These are phyloP conservation scores for Acrobasis repandana DNA, from an alignment of 2,888 invertebrate species.

Conservation along the genomic window DNA sequence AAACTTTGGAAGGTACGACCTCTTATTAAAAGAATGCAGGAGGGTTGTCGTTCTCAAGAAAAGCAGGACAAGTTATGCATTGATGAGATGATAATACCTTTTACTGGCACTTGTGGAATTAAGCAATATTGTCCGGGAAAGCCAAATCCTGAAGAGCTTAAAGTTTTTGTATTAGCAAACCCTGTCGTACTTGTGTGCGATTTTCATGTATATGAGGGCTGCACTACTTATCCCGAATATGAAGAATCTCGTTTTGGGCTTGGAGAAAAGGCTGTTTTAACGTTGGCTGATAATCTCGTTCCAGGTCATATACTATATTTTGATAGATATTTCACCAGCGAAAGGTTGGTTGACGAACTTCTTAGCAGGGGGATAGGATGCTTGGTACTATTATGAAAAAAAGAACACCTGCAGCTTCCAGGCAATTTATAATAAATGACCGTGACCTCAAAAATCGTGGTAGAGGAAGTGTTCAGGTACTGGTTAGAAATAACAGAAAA, in stretches of 20 bases:
- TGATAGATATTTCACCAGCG: constrained; percentile 32
- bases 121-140: constrained; percentile 31
- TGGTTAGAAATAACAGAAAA: constrained; percentile 18
- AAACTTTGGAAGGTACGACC: not conserved
- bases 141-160: constrained; percentile 31
- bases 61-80: constrained; percentile 18
- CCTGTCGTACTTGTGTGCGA: constrained; percentile 32
- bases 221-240: constrained; percentile 23
- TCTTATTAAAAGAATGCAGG: not conserved
- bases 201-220: constrained; percentile 31
- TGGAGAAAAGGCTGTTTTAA: constrained; percentile 29
- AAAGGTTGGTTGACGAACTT: constrained; percentile 23
- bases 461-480: constrained; percentile 22
- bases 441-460: not conserved
- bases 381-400: constrained; percentile 25
- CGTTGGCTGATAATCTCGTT: constrained; percentile 26
- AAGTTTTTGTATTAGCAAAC: constrained; percentile 33
- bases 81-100: constrained; percentile 34
- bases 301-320: constrained; percentile 32
- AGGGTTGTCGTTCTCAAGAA: not conserved
- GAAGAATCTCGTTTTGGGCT: constrained; percentile 23
- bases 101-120: constrained; percentile 28
- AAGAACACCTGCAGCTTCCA: too few relatives aligned
- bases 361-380: not conserved
- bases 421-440: constrained; percentile 2